Evolutionary conservation across 2,113 vertebrate species (phyloP), one percentile per base, ranked within the genome.

Genomic region (Lepisosteus osseus): DNA sequence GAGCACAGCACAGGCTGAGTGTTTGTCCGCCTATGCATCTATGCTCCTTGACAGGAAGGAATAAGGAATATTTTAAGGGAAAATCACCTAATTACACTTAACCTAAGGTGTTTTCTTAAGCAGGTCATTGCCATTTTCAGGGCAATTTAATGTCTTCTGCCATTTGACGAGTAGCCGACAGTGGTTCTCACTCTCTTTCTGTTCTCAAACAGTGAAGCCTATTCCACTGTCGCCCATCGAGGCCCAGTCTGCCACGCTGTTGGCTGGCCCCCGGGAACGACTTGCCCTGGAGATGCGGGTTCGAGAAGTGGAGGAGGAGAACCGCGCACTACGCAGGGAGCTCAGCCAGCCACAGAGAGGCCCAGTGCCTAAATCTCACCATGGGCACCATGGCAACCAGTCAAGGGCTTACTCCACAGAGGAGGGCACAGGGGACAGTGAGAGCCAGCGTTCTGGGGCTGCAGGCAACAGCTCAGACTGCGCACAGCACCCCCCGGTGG

Each of bases 261-360:
- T 87, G 0, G 90, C 92, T 0, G 93, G 92, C 77, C 90, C 85
- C n/a, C 86, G 90, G 13, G 96, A 95, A 72, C 90, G 92, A 0
- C 94, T 96, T 82, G 94, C 92, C 75, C 83, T 99, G 85, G 96
- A 99, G 75, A 87, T 96, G 67, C 91, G 96, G 0, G 80, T 98
- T 65, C 94, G 96, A 0, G 95, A 96, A 67, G 94, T 98, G 81
- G 97, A 99, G 85, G 96, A 96, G 76, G 96, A 98, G 86, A 98
- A 99, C 89, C 92, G 92, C 0, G 92, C 83, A 0, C 93, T 98
- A 14, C 95, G 96, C 71, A 87, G 89, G 71, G 94, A 98, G 80
- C 95, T 98, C 80, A 96, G 94, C 85, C 89, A 92, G 77, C 93
- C 91, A 0, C 94, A 94, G 75, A 83, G 85, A 1, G 80, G 82